Conservation (phyloP, 2,888 invertebrate species). For the Nomada fucata region DNA sequence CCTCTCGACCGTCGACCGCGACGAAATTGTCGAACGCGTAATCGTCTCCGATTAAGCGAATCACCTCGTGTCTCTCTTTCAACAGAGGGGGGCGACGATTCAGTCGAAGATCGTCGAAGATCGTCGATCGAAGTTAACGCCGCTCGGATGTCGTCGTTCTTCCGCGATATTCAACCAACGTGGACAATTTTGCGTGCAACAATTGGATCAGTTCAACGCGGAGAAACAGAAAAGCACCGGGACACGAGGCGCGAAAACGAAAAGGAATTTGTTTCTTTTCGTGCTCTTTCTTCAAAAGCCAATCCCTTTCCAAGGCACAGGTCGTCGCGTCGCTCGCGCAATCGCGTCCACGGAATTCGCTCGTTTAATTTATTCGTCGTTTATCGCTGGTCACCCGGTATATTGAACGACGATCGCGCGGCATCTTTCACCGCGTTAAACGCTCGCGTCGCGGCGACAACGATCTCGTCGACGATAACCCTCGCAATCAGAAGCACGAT, state of each 20-base stretch:
- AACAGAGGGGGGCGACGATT: not conserved
- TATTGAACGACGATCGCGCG: conserved; percentile 43
- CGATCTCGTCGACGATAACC: conserved; percentile 61
- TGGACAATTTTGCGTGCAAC: too few relatives aligned
- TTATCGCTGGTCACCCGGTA: conserved; percentile 51
- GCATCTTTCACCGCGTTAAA: conserved; percentile 47
- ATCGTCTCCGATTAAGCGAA: not conserved
- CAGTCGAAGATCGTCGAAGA: too few relatives aligned
- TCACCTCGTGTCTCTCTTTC: not conserved
- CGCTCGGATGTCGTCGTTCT: too few relatives aligned
- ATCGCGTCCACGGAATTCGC: conserved; percentile 40
- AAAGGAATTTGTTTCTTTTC: not conserved
- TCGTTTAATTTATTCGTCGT: conserved; percentile 36
- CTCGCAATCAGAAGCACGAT: conserved; percentile 55
- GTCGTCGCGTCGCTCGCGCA: conserved; percentile 1
- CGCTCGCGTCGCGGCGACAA: conserved; percentile 35
- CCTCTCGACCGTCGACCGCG: not conserved
- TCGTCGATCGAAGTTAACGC: too few relatives aligned
- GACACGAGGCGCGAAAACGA: too few relatives aligned
- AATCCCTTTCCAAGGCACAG: not conserved
- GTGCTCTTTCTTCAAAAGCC: not conserved
- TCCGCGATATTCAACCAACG: too few relatives aligned
- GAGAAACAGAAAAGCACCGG: too few relatives aligned
- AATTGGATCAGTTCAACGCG: too few relatives aligned
- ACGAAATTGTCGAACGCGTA: not conserved